A percentile compares a stretch with the other conserved stretches of the same genome.
These are phyloP conservation scores for Cacoxenus indagator DNA, from an alignment of 2,888 invertebrate genomes.

Conservation along the genomic window DNA sequence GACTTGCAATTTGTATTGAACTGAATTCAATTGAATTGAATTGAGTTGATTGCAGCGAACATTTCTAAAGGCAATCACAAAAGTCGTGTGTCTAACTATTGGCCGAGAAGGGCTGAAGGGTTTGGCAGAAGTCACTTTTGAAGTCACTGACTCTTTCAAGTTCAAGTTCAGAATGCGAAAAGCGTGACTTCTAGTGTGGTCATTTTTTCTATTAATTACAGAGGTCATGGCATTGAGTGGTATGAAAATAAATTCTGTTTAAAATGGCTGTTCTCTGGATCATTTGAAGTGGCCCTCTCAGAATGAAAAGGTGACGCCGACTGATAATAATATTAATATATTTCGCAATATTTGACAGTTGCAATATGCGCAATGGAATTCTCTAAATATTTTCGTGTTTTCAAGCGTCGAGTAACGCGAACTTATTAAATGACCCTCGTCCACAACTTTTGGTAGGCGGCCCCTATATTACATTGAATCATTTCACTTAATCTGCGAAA, in stretches of 20 bases:
- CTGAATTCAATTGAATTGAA: not conserved
- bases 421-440: too few relatives aligned
- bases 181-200: not conserved
- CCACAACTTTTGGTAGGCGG: not conserved
- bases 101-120: too few relatives aligned
- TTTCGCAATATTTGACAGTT: too few relatives aligned
- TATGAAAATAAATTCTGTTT: not conserved
- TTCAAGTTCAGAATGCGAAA: slow-evolving; percentile 8
- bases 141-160: slow-evolving; percentile 5
- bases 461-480: not conserved
- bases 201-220: not conserved
- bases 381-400: too few relatives aligned
- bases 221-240: not conserved
- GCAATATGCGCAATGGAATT: too few relatives aligned
- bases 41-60: slow-evolving; percentile 1
- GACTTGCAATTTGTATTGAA: slow-evolving; percentile 17
- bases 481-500: not conserved
- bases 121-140: too few relatives aligned
- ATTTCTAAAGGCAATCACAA: not conserved
- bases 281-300: too few relatives aligned
- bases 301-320: too few relatives aligned
- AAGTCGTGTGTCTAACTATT: not conserved
- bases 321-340: too few relatives aligned
- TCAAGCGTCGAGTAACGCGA: too few relatives aligned
- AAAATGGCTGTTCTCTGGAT: not conserved